A percentile compares a stretch with the other conserved stretches of the same genome.
These are phyloP conservation scores for Cataglyphis altisquamis DNA, from an alignment of 2,888 invertebrate species.

Conservation along the genomic window DNA sequence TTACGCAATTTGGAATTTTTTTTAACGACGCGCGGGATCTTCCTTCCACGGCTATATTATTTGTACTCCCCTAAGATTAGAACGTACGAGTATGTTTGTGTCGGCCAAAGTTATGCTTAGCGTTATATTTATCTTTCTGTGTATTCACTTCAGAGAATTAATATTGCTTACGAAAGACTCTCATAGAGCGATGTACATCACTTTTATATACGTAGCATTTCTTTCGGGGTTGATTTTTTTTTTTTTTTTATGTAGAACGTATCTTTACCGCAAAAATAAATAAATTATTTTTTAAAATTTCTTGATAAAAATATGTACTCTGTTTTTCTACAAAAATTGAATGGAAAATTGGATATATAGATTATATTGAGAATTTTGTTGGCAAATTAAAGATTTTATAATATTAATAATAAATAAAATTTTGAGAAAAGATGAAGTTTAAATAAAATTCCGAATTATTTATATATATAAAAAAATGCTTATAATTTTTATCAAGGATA, in stretches of 20 bases:
- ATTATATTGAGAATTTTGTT: constrained; percentile 1
- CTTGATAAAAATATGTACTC: constrained; percentile 2
- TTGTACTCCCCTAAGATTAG: constrained; percentile 31
- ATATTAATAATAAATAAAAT: not conserved
- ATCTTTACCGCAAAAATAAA: not conserved
- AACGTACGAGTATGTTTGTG: not conserved
- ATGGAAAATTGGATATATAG: not conserved
- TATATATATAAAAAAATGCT: not conserved
- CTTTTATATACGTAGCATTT: not conserved
- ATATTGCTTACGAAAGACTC: constrained; percentile 1
- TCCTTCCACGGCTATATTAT: not conserved
- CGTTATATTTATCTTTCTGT: not conserved
- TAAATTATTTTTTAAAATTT: constrained; percentile 18
- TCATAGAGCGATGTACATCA: not conserved
- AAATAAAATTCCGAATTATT: not conserved
- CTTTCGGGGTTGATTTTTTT: not conserved
- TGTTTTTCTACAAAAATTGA: not conserved
- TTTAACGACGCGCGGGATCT: not conserved
- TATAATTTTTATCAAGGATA: not conserved
- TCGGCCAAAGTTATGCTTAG: constrained; percentile 19
- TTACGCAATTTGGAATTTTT: constrained; percentile 10
- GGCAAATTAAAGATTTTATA: not conserved
- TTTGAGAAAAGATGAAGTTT: not conserved
- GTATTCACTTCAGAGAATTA: constrained; percentile 21
- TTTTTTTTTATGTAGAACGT: not conserved